Percentiles rank a stretch among this genome's conserved stretches.
These are phyloP conservation scores for Hassar affinis DNA, from an alignment of 2,113 vertebrate genomes.

Conservation along the genomic window DNA sequence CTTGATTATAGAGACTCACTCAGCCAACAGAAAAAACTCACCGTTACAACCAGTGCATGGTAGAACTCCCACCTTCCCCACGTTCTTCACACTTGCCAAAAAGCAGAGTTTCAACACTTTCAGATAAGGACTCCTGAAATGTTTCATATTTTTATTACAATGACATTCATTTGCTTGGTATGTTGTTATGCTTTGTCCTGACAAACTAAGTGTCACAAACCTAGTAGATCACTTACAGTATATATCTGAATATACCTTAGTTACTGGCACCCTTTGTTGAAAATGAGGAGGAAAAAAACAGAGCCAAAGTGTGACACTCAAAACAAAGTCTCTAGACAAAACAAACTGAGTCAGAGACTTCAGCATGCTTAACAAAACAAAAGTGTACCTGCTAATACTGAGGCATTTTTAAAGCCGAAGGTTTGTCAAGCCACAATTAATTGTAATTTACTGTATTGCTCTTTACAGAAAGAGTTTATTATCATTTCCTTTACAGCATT, in stretches of 20 bases:
- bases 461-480: neutral
- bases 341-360: neutral
- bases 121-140: constrained; percentile 15
- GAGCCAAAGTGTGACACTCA: neutral
- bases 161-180: neutral
- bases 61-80: neutral
- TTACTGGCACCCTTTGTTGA: neutral
- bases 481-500: neutral
- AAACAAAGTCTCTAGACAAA: neutral
- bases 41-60: constrained; percentile 24
- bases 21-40: neutral
- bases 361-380: neutral
- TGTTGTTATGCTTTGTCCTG: neutral
- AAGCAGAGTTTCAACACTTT: neutral
- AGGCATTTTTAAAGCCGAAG: neutral
- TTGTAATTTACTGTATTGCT: neutral
- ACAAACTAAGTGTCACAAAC: neutral
- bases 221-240: neutral
- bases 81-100: neutral
- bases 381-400: neutral
- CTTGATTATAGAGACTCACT: neutral
- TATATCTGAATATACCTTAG: neutral
- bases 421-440: neutral
- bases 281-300: neutral
- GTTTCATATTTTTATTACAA: neutral